Evolutionary conservation across 2,113 vertebrate genomes (phyloP).

Genomic region (Pica pica): DNA sequence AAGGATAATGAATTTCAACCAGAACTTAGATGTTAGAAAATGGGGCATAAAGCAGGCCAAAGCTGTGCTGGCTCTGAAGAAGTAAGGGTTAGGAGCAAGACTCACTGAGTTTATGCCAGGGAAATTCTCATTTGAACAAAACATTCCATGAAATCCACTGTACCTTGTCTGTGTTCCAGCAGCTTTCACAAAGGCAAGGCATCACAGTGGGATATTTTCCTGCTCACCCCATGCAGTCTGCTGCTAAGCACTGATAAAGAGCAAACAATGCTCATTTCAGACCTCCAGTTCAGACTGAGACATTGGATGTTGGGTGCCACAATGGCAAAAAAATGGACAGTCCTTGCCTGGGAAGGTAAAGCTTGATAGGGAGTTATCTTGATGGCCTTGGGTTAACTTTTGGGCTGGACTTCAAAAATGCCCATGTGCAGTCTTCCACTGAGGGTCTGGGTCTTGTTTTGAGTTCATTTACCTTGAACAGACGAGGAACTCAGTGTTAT

Average conservation of each 20-base stretch:
- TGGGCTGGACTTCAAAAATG: neutral
- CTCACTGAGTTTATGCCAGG: neutral
- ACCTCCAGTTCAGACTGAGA: neutral
- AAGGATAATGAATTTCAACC: neutral
- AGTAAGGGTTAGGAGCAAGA: neutral
- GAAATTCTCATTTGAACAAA: neutral
- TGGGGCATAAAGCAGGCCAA: neutral
- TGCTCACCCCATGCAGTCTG: neutral
- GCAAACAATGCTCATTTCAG: neutral
- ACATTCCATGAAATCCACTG: neutral
- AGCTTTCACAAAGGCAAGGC: neutral
- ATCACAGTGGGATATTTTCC: neutral
- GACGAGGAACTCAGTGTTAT: neutral
- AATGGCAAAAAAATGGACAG: neutral
- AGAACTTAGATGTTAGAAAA: neutral
- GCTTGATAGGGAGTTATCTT: neutral
- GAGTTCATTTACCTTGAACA: neutral
- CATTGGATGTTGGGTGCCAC: too few species aligned
- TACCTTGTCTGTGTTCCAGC: neutral
- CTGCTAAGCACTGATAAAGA: neutral
- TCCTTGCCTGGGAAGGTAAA: neutral
- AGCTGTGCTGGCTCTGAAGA: neutral
- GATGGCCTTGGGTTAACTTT: neutral
- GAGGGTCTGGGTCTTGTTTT: neutral
- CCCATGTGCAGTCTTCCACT: rapidly evolving